Evolutionary conservation across 2,888 invertebrate genomes (phyloP).

Genomic region (Phragmatobia fuliginosa): DNA sequence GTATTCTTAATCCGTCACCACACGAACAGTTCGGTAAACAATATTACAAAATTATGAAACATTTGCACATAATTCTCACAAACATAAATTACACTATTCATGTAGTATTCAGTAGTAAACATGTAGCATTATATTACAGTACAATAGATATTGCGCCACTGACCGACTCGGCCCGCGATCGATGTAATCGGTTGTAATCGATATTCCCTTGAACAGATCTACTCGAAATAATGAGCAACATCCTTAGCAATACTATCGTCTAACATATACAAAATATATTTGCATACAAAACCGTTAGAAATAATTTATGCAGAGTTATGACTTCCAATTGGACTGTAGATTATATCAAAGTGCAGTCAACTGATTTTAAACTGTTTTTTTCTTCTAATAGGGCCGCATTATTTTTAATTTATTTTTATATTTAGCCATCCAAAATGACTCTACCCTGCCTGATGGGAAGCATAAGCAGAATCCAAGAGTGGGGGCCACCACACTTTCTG

Average conservation of each 20-base stretch:
- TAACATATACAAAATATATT: slow-evolving; percentile 26
- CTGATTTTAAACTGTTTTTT: neutral
- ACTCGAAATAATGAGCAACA: slow-evolving; percentile 62
- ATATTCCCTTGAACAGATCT: slow-evolving; percentile 64
- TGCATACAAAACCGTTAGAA: slow-evolving; percentile 17
- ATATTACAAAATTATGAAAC: neutral
- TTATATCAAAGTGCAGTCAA: slow-evolving; percentile 11
- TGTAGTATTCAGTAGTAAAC: slow-evolving; percentile 33
- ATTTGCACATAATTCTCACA: neutral
- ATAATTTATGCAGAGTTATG: slow-evolving; percentile 21
- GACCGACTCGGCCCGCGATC: slow-evolving; percentile 46
- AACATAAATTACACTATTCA: slow-evolving; percentile 3
- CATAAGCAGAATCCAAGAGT: too few species aligned
- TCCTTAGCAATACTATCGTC: slow-evolving; percentile 49
- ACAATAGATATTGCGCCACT: slow-evolving; percentile 38
- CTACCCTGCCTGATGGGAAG: too few species aligned
- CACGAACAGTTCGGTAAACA: too few species aligned
- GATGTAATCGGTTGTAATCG: slow-evolving; percentile 55
- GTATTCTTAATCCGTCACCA: too few species aligned
- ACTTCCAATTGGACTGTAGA: slow-evolving; percentile 18
- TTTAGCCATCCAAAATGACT: too few species aligned
- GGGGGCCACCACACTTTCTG: too few species aligned
- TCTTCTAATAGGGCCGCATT: too few species aligned
- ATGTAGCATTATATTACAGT: slow-evolving; percentile 15
- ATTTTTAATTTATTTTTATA: too few species aligned